Evolutionary conservation across 1,140 invertebrate genomes (phyloP), one percentile per base, ranked within the genome.

Genomic region (Procambarus virginalis): DNA sequence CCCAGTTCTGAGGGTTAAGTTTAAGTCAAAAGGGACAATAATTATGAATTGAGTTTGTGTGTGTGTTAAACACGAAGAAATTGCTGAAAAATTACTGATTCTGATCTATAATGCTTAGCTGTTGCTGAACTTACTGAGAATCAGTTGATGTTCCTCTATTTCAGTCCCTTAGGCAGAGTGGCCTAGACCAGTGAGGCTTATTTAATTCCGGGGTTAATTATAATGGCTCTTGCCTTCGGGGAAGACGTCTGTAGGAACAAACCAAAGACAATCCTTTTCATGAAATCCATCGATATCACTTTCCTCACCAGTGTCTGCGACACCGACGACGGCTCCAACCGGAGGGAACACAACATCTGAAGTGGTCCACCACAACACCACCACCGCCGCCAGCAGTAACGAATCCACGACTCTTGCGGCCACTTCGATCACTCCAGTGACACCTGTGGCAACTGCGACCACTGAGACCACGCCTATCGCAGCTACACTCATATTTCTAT

Each of bases 201-300:
- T 64, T 20, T 20, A 17, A 64, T 64, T 64, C 60, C 10, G 17
- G 60, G 20, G 10, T 17, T 20, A 17, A 17, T 64, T 20, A 14
- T 64, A 5, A 17, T 17, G 9, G 60, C 17, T 14, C 4, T 64
- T 64, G 60, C 17, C 60, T 64, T 4, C 17, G 14, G 20, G 60
- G 60, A 20, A 14, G 60, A 14, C 60, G 6, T 20, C 60, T 64
- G 60, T 73, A 73, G 68, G 22, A 10, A 6, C 68, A 73, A 22
- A 73, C 20, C 68, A 73, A 34, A 73, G 68, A 34, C 10, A n/a
- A 73, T 34, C 68, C n/a, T 34, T 73, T 73, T 73, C 68, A 73
- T 73, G 68, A 73, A 73, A 73, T 73, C n/a, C 68, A 73, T 34
- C 20, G 68, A 34, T 73, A 73, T 34, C 68, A 20, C n/a, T 73